Percentiles rank a stretch among this genome's conserved stretches.
phyloP scores from a whole-genome alignment of 2,888 invertebrate genomes.

The Malthinus flaveolus region DNA sequence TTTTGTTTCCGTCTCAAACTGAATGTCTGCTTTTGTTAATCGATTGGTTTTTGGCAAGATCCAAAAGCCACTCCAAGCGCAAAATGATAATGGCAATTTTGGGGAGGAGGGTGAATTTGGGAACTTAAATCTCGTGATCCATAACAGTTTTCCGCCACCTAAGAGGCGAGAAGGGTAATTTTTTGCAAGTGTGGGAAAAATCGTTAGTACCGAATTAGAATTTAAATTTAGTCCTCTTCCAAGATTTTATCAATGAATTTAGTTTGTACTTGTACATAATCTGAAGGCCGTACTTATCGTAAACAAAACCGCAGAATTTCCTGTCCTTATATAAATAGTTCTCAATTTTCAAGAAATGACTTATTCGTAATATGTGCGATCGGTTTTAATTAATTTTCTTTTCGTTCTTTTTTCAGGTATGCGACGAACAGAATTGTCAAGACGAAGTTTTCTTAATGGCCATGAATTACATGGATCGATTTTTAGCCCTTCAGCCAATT shows the following conservation, averaged over 20 bases:
- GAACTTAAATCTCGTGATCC: no score
- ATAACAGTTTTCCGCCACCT: no score
- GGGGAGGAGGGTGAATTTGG: no score
- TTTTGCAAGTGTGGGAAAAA: no score
- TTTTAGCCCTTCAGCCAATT: conserved; percentile 82
- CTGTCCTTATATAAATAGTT: conserved; percentile 10
- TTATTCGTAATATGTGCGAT: not conserved
- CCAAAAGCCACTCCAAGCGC: no score
- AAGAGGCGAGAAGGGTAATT: no score
- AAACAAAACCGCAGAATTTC: conserved; percentile 22
- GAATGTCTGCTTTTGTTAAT: no score
- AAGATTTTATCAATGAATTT: conserved; percentile 25
- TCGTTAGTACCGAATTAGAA: no score
- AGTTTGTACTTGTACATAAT: conserved; percentile 15
- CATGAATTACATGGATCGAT: conserved; percentile 91
- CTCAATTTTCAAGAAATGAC: not conserved
- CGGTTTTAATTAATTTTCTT: not conserved
- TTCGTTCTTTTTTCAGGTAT: conserved; percentile 69
- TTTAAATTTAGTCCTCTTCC: no score
- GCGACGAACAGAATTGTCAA: conserved; percentile 90
- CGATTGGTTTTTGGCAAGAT: no score
- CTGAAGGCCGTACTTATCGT: conserved; percentile 25
- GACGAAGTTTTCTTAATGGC: conserved; percentile 93
- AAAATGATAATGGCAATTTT: no score
- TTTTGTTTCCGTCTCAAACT: no score